Evolutionary conservation across 2,113 vertebrate genomes (phyloP).

Genomic region (Thryonomys swinderianus): DNA sequence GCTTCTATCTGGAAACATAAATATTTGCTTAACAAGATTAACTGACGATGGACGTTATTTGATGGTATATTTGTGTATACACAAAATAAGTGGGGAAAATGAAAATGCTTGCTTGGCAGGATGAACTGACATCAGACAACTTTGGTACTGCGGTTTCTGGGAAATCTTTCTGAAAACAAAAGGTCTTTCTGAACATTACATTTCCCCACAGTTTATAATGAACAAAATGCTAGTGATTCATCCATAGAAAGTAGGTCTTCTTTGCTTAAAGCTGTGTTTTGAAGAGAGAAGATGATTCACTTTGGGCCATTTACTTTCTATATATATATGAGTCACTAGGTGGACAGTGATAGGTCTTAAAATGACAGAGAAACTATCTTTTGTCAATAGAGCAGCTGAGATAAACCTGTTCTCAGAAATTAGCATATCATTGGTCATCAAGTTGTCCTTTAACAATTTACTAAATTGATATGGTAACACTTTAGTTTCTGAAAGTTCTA

Average conservation of each 20-base stretch:
- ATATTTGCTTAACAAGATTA: not conserved
- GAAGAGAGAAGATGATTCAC: not conserved
- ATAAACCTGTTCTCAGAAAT: conserved; percentile 13
- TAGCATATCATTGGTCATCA: not conserved
- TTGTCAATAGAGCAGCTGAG: not conserved
- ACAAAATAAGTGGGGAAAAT: not conserved
- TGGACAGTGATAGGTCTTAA: not conserved
- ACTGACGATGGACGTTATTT: not conserved
- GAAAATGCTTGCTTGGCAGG: not conserved
- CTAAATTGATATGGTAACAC: not conserved
- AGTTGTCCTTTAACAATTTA: not conserved
- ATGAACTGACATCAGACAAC: not conserved
- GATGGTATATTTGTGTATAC: not conserved
- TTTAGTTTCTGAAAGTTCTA: conserved; percentile 1
- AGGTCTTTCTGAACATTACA: not conserved
- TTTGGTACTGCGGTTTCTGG: not conserved
- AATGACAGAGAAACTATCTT: not conserved
- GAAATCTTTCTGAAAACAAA: not conserved
- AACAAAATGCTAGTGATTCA: not conserved
- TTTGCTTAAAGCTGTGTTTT: not conserved
- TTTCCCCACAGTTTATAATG: conserved; percentile 1
- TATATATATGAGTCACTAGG: not conserved
- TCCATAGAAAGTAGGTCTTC: not conserved
- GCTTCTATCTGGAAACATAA: not conserved
- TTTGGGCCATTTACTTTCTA: not conserved